Evolutionary conservation across 2,888 invertebrate species (phyloP).

Genomic region (Alloscopus bannaensis): DNA sequence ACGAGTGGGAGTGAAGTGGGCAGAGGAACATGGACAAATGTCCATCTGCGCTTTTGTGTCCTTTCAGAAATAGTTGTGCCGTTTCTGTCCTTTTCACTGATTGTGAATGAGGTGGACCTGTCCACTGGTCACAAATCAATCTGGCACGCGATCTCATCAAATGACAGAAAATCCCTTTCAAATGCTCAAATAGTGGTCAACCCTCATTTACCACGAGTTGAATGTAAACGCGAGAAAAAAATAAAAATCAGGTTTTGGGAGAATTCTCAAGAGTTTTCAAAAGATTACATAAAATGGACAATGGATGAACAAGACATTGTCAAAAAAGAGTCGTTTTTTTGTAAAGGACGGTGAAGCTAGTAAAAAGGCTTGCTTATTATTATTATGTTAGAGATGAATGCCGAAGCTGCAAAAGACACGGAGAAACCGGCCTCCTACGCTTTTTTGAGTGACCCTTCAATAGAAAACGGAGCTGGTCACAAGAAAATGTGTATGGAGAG

Average conservation of each 20-base stretch:
- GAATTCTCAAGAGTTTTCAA: not conserved
- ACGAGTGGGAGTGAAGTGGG: conserved; percentile 18
- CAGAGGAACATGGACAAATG: not conserved
- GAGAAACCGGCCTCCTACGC: too few species aligned
- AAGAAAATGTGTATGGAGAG: not conserved
- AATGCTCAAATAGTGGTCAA: conserved; percentile 33
- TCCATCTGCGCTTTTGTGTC: not conserved
- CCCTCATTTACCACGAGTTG: conserved; percentile 35
- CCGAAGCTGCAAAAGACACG: too few species aligned
- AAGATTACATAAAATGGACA: not conserved
- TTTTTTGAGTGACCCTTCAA: too few species aligned
- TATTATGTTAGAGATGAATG: too few species aligned
- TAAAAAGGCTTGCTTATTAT: conserved; percentile 4
- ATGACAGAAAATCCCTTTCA: conserved; percentile 11
- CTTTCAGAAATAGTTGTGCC: too few species aligned
- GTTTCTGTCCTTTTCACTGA: too few species aligned
- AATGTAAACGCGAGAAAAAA: too few species aligned
- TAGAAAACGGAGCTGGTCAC: too few species aligned
- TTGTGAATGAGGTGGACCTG: too few species aligned
- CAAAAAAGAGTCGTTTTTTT: not conserved
- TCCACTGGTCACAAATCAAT: conserved; percentile 43
- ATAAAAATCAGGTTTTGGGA: conserved; percentile 43
- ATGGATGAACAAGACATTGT: not conserved
- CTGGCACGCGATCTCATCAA: conserved; percentile 40
- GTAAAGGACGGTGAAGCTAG: not conserved